phyloP scores from a whole-genome alignment of 2,113 vertebrate species.

The Prunella himalayana region DNA sequence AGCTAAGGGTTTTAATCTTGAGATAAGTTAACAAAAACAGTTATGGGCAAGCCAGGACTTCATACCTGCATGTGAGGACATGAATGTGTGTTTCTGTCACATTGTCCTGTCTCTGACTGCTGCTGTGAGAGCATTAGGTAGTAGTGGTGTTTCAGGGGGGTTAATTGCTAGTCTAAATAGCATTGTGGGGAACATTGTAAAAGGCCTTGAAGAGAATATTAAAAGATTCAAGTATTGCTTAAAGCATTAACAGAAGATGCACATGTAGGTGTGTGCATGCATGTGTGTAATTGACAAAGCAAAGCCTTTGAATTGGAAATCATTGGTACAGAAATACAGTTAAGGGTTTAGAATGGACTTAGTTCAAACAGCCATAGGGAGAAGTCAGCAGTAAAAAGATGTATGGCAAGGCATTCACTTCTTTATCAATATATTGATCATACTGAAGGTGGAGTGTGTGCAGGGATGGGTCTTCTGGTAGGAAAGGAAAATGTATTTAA shows the following conservation, averaged over 20 bases:
- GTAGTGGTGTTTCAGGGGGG: background rate
- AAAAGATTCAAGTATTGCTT: background rate
- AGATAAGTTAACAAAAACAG: background rate
- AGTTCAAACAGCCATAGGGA: background rate
- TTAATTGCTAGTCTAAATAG: background rate
- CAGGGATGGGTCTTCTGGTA: background rate
- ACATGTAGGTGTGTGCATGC: background rate
- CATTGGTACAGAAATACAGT: background rate
- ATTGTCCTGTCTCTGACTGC: background rate
- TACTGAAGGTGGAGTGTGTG: background rate
- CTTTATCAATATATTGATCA: background rate
- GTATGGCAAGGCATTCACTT: background rate
- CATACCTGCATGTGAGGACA: accelerated
- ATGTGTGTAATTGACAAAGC: background rate
- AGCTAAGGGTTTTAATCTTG: background rate
- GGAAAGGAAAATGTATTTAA: background rate
- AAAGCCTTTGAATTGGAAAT: slow-evolving; percentile 17
- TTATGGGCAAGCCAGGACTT: background rate
- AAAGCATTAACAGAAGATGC: background rate
- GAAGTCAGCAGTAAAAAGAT: background rate
- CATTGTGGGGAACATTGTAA: background rate
- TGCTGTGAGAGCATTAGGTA: background rate
- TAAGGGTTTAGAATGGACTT: background rate
- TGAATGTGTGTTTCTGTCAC: background rate
- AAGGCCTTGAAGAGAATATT: background rate